Conservation (phyloP, 2,888 invertebrate genomes). For the Callinectes sapidus region DNA sequence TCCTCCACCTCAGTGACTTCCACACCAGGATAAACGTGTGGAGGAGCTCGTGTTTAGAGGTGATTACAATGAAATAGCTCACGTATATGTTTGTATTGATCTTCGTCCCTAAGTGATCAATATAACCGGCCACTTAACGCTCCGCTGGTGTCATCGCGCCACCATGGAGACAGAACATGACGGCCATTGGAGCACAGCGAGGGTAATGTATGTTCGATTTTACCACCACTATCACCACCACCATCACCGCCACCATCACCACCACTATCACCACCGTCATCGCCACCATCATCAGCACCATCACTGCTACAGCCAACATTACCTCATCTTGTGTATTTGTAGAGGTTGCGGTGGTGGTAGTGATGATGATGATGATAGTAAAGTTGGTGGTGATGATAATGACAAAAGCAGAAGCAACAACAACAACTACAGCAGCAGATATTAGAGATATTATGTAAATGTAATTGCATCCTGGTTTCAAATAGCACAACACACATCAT, state of each 20-base stretch:
- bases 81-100: not conserved
- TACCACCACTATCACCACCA: not conserved
- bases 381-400: not conserved
- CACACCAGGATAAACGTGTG: not conserved
- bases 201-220: not conserved
- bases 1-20: not conserved
- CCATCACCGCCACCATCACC: not conserved
- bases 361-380: not conserved
- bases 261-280: not conserved
- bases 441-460: no score
- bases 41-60: not conserved
- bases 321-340: not conserved
- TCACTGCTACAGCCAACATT: not conserved
- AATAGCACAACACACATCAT: no score
- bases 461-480: no score
- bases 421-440: not conserved
- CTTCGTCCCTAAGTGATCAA: not conserved
- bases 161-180: not conserved
- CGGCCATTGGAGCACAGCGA: not conserved
- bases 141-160: not conserved
- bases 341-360: not conserved
- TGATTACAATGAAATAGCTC: not conserved
- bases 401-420: no score
- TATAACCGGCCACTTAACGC: not conserved
- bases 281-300: not conserved